phyloP scores from a whole-genome alignment of 2,113 vertebrate genomes.

The Meles meles region DNA sequence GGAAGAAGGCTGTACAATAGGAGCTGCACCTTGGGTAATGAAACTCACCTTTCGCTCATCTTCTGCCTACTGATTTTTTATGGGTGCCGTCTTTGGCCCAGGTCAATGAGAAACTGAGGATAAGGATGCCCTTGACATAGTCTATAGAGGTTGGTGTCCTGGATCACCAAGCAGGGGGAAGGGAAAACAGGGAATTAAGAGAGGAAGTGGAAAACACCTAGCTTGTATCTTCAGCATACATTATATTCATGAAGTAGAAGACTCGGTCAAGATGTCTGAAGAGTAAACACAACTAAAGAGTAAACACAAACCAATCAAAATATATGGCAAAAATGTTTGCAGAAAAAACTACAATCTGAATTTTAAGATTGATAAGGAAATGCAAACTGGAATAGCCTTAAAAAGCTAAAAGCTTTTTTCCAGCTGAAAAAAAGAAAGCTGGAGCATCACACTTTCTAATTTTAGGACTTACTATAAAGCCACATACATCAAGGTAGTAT shows the following conservation, averaged over 20 bases:
- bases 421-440: background rate
- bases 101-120: background rate
- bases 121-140: background rate
- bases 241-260: background rate
- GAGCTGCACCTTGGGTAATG: background rate
- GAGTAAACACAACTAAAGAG: background rate
- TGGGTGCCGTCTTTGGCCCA: background rate
- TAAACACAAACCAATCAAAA: background rate
- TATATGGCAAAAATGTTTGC: background rate
- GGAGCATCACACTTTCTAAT: background rate
- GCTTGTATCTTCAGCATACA: background rate
- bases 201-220: background rate
- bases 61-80: background rate
- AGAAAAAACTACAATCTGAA: background rate
- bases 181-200: background rate
- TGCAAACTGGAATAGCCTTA: background rate
- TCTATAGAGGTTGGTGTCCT: background rate
- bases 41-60: background rate
- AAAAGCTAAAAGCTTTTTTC: background rate
- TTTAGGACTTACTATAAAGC: background rate
- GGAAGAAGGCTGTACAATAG: background rate
- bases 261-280: background rate
- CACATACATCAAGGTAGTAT: background rate
- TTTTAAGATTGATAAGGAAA: background rate
- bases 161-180: background rate